Conservation (phyloP, 2,797 vertebrate species). For the Potorous gilbertii region DNA sequence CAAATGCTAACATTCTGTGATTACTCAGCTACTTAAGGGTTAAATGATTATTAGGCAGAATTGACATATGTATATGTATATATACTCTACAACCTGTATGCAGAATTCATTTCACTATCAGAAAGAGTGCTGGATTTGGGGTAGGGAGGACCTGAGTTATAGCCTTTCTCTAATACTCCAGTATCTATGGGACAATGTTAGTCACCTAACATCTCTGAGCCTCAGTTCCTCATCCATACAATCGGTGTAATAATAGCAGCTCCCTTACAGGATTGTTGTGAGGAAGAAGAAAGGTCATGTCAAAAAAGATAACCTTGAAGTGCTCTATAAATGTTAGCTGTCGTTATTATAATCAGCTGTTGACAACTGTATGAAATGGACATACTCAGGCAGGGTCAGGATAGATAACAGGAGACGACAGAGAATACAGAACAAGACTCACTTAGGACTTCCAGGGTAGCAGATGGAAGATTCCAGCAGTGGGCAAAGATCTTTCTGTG, state of each 20-base stretch:
- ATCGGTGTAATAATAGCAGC: conserved; percentile 9
- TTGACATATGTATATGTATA: neutral
- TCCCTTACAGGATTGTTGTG: conserved; percentile 14
- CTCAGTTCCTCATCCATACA: neutral
- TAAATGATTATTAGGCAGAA: neutral
- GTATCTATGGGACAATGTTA: neutral
- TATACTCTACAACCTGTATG: neutral
- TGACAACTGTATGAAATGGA: neutral
- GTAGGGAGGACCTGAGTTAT: neutral
- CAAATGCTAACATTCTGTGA: neutral
- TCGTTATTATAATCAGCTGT: neutral
- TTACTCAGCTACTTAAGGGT: neutral
- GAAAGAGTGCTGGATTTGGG: neutral
- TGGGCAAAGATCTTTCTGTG: neutral
- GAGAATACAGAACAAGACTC: neutral
- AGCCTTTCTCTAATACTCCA: neutral
- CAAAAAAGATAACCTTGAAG: neutral
- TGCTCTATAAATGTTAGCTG: neutral
- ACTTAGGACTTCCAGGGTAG: neutral
- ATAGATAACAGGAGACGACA: neutral
- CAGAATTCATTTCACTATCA: neutral
- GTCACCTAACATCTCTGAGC: neutral
- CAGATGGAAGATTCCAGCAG: conserved; percentile 19
- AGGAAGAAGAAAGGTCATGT: conserved; percentile 1
- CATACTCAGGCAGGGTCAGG: neutral